Conservation (phyloP, 1,140 invertebrate species). For the Pissodes strobi region DNA sequence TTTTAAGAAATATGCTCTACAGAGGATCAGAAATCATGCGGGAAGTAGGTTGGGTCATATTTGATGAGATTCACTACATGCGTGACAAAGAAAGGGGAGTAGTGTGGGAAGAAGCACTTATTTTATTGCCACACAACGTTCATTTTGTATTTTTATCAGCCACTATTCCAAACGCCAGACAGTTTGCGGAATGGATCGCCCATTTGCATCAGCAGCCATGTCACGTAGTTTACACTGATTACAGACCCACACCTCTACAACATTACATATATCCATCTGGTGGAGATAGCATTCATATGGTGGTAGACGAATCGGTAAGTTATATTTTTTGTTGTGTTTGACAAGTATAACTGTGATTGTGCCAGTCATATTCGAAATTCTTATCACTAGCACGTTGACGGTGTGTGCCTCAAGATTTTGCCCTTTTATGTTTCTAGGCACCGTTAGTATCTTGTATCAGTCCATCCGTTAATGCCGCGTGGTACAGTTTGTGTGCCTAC, state of each 20-base stretch:
- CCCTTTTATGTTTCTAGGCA: too few relatives aligned
- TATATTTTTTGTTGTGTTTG: too few relatives aligned
- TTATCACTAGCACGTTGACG: too few relatives aligned
- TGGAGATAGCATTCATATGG: conserved; percentile 93
- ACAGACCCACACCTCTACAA: conserved; percentile 93
- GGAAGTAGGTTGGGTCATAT: conserved; percentile 99
- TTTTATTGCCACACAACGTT: conserved; percentile 95
- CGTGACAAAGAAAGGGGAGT: conserved; percentile 98
- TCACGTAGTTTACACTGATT: conserved; percentile 99
- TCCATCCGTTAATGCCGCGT: too few relatives aligned
- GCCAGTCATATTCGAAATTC: too few relatives aligned
- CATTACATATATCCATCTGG: conserved; percentile 98
- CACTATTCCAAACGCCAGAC: conserved; percentile 98
- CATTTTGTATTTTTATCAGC: conserved; percentile 99
- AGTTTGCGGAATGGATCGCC: conserved; percentile 98
- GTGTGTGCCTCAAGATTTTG: too few relatives aligned
- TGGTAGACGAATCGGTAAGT: conserved; percentile 87
- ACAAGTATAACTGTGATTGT: too few relatives aligned
- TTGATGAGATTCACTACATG: conserved; percentile 99
- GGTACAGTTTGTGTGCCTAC: too few relatives aligned
- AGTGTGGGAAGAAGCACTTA: conserved; percentile 99
- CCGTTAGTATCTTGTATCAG: too few relatives aligned
- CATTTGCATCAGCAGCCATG: conserved; percentile 96
- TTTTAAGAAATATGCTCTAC: conserved; percentile 98
- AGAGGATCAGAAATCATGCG: conserved; percentile 96